Conservation (phyloP, 2,797 vertebrate genomes). For the Phrynocephalus vlangalii region DNA sequence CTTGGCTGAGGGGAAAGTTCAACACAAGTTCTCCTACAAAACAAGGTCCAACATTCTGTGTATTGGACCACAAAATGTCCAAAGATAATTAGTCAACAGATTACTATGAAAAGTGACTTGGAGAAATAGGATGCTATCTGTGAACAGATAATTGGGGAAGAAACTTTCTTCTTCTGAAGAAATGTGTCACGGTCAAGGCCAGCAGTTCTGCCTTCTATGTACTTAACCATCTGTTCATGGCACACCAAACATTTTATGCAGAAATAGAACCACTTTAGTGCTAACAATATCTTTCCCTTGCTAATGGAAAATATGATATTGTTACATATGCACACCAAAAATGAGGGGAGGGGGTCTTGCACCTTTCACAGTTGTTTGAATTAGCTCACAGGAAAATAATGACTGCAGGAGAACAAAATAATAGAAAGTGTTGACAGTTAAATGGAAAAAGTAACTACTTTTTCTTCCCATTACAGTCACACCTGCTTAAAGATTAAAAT, state of each 20-base stretch:
- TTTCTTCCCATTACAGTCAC: constrained; percentile 66
- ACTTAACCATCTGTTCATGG: constrained; percentile 58
- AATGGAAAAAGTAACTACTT: constrained; percentile 55
- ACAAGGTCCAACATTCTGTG: not conserved
- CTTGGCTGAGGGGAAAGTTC: not conserved
- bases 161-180: constrained; percentile 22
- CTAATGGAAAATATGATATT: constrained; percentile 54
- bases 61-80: not conserved
- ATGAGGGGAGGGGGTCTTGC: not conserved
- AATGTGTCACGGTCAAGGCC: not conserved
- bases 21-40: not conserved
- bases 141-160: constrained; percentile 17
- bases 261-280: constrained; percentile 51
- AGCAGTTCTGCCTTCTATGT: constrained; percentile 34
- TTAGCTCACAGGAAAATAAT: constrained; percentile 57
- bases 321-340: constrained; percentile 49
- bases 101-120: not conserved
- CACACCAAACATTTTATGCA: constrained; percentile 45
- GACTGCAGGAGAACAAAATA: constrained; percentile 66
- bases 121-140: not conserved
- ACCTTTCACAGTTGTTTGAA: constrained; percentile 51
- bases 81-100: not conserved
- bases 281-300: constrained; percentile 11
- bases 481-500: constrained; percentile 78
- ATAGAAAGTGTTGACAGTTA: constrained; percentile 51